Conservation (phyloP, 2,888 invertebrate genomes). For the Himalopsyche anomala region DNA sequence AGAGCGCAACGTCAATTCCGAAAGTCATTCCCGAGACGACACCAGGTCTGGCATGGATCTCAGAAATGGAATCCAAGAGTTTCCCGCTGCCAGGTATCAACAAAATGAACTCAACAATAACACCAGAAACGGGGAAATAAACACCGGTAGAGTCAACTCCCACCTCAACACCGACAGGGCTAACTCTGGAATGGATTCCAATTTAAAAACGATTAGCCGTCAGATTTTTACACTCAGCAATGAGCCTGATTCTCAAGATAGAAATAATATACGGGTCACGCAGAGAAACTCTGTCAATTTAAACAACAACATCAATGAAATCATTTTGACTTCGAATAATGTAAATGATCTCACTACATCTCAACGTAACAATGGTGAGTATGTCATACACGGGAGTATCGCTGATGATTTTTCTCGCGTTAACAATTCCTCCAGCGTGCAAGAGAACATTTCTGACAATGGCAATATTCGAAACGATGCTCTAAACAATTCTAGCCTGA, state of each 20-base stretch:
- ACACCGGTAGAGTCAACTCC: background rate
- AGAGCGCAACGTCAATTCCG: slow-evolving; percentile 54
- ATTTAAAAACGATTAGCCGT: slow-evolving; percentile 58
- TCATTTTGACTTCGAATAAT: slow-evolving; percentile 60
- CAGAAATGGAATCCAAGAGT: slow-evolving; percentile 63
- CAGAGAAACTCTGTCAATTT: slow-evolving; percentile 57
- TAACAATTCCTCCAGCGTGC: slow-evolving; percentile 50
- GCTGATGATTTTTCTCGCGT: slow-evolving; percentile 51
- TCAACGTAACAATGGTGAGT: slow-evolving; percentile 62
- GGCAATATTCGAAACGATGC: slow-evolving; percentile 54
- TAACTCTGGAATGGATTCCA: slow-evolving; percentile 56
- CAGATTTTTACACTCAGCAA: slow-evolving; percentile 57
- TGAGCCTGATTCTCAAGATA: slow-evolving; percentile 35
- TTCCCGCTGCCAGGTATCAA: slow-evolving; percentile 57
- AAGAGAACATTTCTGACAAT: slow-evolving; percentile 53
- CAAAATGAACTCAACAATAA: slow-evolving; percentile 59
- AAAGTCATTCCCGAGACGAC: slow-evolving; percentile 55
- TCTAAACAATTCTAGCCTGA: slow-evolving; percentile 54
- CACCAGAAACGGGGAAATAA: slow-evolving; percentile 62
- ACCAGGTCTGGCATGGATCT: slow-evolving; percentile 61
- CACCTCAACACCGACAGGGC: slow-evolving; percentile 45
- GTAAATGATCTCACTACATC: slow-evolving; percentile 60
- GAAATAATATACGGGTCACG: slow-evolving; percentile 60
- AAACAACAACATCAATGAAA: slow-evolving; percentile 60
- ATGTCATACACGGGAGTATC: slow-evolving; percentile 49